Conservation (phyloP, 2,888 invertebrate species). For the Epinotia brunnichana region DNA sequence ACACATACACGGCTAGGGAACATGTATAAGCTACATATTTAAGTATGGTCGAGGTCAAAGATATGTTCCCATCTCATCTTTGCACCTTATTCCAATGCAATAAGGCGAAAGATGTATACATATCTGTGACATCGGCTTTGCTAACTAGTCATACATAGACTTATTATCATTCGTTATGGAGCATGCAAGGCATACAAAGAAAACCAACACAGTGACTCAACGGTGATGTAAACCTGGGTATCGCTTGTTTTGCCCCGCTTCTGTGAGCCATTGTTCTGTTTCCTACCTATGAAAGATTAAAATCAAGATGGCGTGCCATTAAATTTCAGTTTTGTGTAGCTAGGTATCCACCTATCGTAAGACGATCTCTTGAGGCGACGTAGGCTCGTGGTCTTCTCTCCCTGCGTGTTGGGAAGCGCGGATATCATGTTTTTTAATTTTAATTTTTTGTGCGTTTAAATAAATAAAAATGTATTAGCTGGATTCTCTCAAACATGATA, state of each 20-base stretch:
- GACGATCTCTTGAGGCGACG: too few species aligned
- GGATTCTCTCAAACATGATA: too few species aligned
- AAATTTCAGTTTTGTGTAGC: neutral
- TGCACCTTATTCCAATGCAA: neutral
- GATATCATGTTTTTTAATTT: too few species aligned
- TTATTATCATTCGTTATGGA: conserved; percentile 18
- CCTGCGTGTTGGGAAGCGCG: too few species aligned
- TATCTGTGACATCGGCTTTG: neutral
- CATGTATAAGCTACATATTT: neutral
- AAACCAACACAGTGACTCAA: conserved; percentile 29
- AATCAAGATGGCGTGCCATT: neutral
- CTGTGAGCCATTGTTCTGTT: conserved; percentile 24
- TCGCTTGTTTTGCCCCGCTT: conserved; percentile 23
- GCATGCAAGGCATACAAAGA: conserved; percentile 15
- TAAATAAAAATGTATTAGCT: too few species aligned
- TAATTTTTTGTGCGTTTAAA: too few species aligned
- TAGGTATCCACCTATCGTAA: neutral
- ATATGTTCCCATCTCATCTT: neutral
- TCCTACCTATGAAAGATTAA: neutral
- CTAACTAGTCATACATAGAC: conserved; percentile 18
- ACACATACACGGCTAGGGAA: neutral
- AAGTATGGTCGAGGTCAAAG: neutral
- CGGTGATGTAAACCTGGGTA: conserved; percentile 19
- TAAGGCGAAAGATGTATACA: neutral
- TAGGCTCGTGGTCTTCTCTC: too few species aligned